phyloP scores from a whole-genome alignment of 2,113 vertebrate species.

The Saiga tatarica region DNA sequence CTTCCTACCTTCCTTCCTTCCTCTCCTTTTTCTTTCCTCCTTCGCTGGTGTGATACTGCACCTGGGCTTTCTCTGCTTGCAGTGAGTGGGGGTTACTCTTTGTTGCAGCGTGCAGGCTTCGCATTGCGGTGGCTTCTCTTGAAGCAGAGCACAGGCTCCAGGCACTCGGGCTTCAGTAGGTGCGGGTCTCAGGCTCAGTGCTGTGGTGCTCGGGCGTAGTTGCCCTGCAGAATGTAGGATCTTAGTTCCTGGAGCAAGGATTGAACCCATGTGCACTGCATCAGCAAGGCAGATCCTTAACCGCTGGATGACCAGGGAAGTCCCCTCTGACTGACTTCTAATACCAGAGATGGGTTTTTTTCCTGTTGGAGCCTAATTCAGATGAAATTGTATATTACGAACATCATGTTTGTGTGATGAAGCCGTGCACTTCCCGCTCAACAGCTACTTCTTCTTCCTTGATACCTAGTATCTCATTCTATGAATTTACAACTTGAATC shows the following conservation, averaged over 20 bases:
- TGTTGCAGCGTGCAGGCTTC: not conserved
- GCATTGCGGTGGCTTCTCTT: not conserved
- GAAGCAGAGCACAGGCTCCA: not conserved
- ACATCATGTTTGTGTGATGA: not conserved
- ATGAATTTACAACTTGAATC: not conserved
- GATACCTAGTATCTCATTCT: not conserved
- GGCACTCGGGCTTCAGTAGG: not conserved
- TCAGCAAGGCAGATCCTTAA: not conserved
- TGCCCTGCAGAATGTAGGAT: not conserved
- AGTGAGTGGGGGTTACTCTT: not conserved
- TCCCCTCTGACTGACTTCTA: not conserved
- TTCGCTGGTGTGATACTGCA: not conserved
- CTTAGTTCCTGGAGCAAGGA: not conserved
- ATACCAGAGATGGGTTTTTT: not conserved
- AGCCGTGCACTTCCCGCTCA: not conserved
- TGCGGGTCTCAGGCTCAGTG: not conserved
- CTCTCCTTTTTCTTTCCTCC: not conserved
- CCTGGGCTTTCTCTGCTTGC: not conserved
- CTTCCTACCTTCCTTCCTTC: not conserved
- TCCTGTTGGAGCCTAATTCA: not conserved
- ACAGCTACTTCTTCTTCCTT: not conserved
- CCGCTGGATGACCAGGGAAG: not conserved
- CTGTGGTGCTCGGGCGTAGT: rapidly evolving
- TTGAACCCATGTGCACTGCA: not conserved
- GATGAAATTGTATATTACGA: not conserved